Evolutionary conservation across 1,140 invertebrate genomes (phyloP), one percentile per base, ranked within the genome.

Genomic region (Episyrphus balteatus): DNA sequence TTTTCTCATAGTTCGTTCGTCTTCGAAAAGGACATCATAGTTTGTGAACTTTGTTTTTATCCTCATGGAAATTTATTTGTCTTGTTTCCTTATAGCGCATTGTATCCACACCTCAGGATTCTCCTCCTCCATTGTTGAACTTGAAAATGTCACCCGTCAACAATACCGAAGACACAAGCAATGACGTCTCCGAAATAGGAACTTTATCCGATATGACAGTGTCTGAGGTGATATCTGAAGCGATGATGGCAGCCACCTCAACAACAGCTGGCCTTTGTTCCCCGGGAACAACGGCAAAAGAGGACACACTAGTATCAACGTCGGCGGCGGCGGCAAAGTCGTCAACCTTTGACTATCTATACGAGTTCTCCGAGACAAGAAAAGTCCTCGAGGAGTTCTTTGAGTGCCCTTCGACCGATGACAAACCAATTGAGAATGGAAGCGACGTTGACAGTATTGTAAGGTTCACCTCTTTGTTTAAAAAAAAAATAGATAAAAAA

Each of bases 311-410:
- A 42, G 42, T 46, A 34, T 14, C 41, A 43, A 47, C 44, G 36
- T 36, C 47, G 21, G 39, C 72, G 17, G 70, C 75, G 13, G 72
- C 76, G 36, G 69, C 74, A n/a, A 72, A 71, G 40, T 73, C 75
- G 31, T 70, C 75, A 42, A 83, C 84, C 12, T 88, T 88, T 64
- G 84, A 90, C 72, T 90, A 89, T 69, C 69, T 89, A 38, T 92
- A 91, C 66, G 88, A 91, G 63, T 91, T 91, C 70, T 91, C 87
- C 2, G 88, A 92, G 69, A 92, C 88, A 34, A 74, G 87, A 47
- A 91, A 91, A 73, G 88, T 92, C 33, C 72, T 92, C n/a, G 88
- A 92, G 66, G 88, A 92, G 72, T 92, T 92, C 70, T 92, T 91
- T 72, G 86, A 86, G 67, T 86, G 85, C 61, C 83, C 83, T 14